Evolutionary conservation across 2,888 invertebrate species (phyloP).

Genomic region (Agonopterix heracliana): DNA sequence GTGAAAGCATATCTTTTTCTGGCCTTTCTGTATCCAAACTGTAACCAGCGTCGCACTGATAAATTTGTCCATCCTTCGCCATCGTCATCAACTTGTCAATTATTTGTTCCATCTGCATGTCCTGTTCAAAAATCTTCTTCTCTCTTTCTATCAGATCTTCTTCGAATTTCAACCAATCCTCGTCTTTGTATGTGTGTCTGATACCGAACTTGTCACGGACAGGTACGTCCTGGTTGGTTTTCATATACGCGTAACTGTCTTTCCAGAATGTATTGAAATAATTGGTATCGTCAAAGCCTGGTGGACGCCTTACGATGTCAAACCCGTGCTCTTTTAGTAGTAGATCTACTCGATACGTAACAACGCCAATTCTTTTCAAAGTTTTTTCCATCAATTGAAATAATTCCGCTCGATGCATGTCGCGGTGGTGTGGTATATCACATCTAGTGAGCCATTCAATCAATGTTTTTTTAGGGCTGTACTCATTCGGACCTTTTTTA

Average conservation of each 20-base stretch:
- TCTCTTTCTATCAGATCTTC: neutral
- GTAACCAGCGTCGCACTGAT: constrained; percentile 2
- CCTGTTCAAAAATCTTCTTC: neutral
- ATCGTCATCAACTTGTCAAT: neutral
- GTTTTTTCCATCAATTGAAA: constrained; percentile 15
- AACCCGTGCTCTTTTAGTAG: constrained; percentile 9
- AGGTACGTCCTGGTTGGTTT: neutral
- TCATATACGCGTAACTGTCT: neutral
- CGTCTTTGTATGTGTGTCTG: no score
- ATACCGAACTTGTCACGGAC: no score
- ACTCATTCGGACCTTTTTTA: neutral
- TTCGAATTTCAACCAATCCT: neutral
- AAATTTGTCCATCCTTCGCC: neutral
- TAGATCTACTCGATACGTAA: neutral
- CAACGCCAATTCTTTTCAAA: neutral
- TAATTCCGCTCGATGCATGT: constrained; percentile 16
- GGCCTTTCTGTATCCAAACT: neutral
- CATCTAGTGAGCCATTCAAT: constrained; percentile 13
- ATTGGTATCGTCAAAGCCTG: neutral
- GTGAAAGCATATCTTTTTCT: no score
- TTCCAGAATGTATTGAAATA: neutral
- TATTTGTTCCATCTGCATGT: constrained; percentile 1
- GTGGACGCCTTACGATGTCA: constrained; percentile 11
- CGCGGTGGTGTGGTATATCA: constrained; percentile 10
- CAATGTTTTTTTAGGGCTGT: constrained; percentile 15